Percentiles rank a stretch among this genome's conserved stretches.
Conservation (phyloP, 2,888 invertebrate species). For the Dicyrtomina minuta region DNA sequence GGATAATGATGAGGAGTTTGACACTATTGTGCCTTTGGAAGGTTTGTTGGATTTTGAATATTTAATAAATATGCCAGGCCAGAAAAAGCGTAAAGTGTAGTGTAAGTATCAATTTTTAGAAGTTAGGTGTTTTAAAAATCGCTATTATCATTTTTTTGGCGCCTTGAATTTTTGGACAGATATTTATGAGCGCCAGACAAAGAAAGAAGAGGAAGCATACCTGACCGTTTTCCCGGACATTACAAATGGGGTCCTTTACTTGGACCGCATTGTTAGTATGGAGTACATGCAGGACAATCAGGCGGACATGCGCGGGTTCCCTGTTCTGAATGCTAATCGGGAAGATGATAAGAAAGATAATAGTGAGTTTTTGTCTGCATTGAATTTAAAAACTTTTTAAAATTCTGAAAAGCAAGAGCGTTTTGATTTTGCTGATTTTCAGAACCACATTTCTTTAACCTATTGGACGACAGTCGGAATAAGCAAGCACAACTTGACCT, state of each 20-base stretch:
- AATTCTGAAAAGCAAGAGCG: not conserved
- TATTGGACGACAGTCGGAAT: slow-evolving; percentile 18
- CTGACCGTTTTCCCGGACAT: slow-evolving; percentile 47
- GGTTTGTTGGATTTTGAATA: too few relatives aligned
- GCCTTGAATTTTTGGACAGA: slow-evolving; percentile 21
- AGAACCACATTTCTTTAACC: slow-evolving; percentile 34
- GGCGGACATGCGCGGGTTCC: slow-evolving; percentile 50
- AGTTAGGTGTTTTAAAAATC: too few relatives aligned
- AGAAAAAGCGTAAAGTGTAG: not conserved
- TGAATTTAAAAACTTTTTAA: not conserved
- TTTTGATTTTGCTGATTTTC: not conserved
- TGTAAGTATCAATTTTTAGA: not conserved
- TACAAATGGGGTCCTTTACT: slow-evolving; percentile 42
- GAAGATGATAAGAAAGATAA: slow-evolving; percentile 30
- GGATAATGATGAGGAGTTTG: slow-evolving; percentile 47
- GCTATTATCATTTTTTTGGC: too few relatives aligned
- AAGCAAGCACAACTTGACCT: slow-evolving; percentile 19
- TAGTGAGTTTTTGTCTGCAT: slow-evolving; percentile 7
- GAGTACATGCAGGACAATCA: slow-evolving; percentile 48
- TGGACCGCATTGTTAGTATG: slow-evolving; percentile 50
- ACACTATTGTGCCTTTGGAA: slow-evolving; percentile 35
- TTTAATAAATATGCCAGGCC: too few relatives aligned
- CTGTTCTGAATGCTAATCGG: slow-evolving; percentile 22
- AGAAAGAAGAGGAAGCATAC: slow-evolving; percentile 26
- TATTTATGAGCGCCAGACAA: slow-evolving; percentile 37